A percentile compares a stretch with the other conserved stretches of the same genome.
phyloP scores from a whole-genome alignment of 2,797 vertebrate genomes.

The Pangasius sanitwongsei region DNA sequence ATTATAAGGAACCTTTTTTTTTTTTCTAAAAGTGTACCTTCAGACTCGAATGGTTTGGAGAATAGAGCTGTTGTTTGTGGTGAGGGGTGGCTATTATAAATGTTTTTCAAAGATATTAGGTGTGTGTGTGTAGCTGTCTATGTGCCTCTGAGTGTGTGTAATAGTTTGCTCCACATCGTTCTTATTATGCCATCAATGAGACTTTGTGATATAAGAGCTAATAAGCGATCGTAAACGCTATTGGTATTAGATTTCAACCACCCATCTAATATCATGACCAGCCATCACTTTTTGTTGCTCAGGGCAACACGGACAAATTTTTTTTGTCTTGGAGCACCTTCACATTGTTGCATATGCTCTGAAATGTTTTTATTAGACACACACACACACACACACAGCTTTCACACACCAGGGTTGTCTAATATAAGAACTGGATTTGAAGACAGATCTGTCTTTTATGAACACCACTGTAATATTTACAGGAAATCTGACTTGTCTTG shows the following conservation, averaged over 20 bases:
- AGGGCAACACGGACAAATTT: constrained; percentile 80
- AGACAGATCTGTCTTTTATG: background rate
- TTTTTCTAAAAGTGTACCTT: constrained; percentile 39
- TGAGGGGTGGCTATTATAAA: background rate
- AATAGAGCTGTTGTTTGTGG: constrained; percentile 94
- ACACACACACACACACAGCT: background rate
- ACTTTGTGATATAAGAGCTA: background rate
- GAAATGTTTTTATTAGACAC: background rate
- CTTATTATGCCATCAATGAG: background rate
- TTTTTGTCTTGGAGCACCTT: constrained; percentile 90
- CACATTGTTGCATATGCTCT: constrained; percentile 79
- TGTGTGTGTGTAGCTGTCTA: too few relatives aligned
- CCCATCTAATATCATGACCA: background rate
- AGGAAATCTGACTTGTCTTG: background rate
- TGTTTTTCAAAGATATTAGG: too few relatives aligned
- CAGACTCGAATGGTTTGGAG: constrained; percentile 93
- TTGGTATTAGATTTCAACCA: background rate
- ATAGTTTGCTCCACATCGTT: background rate
- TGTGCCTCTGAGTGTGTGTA: too few relatives aligned
- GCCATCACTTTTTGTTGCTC: constrained; percentile 57
- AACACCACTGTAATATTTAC: background rate
- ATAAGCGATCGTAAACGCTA: background rate
- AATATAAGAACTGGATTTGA: constrained; percentile 7
- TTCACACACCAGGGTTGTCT: constrained; percentile 2
- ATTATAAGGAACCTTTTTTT: background rate